Evolutionary conservation across 2,888 invertebrate species (phyloP), one percentile per base, ranked within the genome.

Genomic region (Liopterus haemorrhoidalis): DNA sequence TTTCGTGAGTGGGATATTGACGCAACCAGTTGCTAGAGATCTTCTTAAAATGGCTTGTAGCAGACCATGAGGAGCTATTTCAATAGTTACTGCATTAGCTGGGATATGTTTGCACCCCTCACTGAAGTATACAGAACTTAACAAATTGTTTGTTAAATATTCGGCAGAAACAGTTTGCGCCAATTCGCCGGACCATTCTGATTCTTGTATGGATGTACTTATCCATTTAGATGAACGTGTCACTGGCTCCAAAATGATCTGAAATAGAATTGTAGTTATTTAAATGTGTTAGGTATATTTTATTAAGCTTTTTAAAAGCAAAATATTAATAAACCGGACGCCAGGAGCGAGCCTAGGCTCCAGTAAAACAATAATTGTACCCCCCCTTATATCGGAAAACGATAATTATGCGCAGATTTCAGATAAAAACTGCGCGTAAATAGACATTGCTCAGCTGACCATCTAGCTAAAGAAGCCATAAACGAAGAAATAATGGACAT

Each of bases 61-160:
- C 1, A 94, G 73, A 5, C 89, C 85, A 57, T 94, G 93, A 0
- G 94, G 93, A 0, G 93, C 92, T 41, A 94, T 81, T 67, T 94
- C 94, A 50, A 94, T 82, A 4, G 82, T 78, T 45, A 93, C 75
- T 0, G 92, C 89, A 61, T 90, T 82, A 36, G 76, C 73, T 1
- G 89, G 91, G 54, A 94, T 82, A 56, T 85, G 75, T 12, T 74
- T 75, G 5, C 86, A 73, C 0, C 87, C 85, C 66, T 93, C 92
- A 61, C 91, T 88, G 64, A 90, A 89, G 12, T 82, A 69, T 1
- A 86, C 85, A 12, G 83, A 78, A 52, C 73, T 81, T 53, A 79
- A 63, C 33, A 81, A 65, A 59, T 81, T 82, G 63, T 81, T 81
- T 2, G 78, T 79, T 57, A 81, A 79, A 59, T 84, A 84, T 41